Evolutionary conservation across 2,888 invertebrate genomes (phyloP), one percentile per base, ranked within the genome.

Genomic region (Aethes cnicana): DNA sequence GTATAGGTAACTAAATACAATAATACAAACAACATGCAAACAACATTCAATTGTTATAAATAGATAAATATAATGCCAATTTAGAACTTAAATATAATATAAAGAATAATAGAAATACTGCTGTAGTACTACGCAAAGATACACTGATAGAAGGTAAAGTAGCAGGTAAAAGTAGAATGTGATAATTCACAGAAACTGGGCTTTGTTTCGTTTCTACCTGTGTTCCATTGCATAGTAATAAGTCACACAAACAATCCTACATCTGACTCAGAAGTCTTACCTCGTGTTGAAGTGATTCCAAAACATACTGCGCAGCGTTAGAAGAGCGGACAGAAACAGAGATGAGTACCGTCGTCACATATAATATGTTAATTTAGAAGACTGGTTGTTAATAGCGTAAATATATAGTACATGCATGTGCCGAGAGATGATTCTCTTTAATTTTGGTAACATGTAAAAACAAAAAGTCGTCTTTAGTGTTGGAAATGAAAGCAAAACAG

Each of bases 211-310:
- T 42, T 36, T 49, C 35, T 28, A 42, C n/a, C 28, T 43, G 42
- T 28, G 36, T 36, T 35, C 14, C 36, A 26, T 23, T 30, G 12
- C 28, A 23, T 36, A 23, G 46, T 44, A 55, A 36, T 35, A 54
- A 44, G 36, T 48, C 58, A 67, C 66, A 71, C 67, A 75, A 72
- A 81, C 70, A 72, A 72, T 73, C 77, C 77, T 76, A 77, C 66
- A 58, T 73, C 71, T 60, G 64, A 65, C 72, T 63, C 66, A 74
- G 69, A 80, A 73, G 59, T 93, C 97, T 97, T 97, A 97, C 97
- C 97, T 97, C 93, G 96, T 95, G 91, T 97, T 97, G 96, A 97
- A 97, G 95, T 97, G 96, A 94, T 96, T 97, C 97, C 97, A 97
- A 95, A 97, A 97, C 93, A 97, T 95, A 96, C 97, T 97, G 95